Conservation (phyloP, 2,113 vertebrate genomes). For the Rhombomys opimus region DNA sequence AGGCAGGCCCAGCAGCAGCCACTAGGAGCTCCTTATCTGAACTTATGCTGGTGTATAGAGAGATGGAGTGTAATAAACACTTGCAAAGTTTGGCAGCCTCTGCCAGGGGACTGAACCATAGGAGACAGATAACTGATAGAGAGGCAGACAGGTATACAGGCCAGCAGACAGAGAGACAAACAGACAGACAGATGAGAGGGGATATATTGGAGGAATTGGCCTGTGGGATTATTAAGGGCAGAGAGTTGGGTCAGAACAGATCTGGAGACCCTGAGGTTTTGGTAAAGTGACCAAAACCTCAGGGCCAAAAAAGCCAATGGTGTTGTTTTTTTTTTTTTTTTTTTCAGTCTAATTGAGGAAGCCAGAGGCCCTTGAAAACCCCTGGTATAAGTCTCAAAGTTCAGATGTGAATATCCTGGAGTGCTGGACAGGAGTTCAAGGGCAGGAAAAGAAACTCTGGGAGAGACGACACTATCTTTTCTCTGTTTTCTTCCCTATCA, state of each 20-base stretch:
- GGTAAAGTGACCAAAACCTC: background rate
- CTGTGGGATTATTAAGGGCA: background rate
- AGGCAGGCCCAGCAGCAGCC: background rate
- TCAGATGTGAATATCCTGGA: background rate
- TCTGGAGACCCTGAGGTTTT: background rate
- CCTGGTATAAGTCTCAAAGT: background rate
- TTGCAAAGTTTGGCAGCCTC: background rate
- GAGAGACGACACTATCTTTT: background rate
- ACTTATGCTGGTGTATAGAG: no score
- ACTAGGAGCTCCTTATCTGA: background rate
- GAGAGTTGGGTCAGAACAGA: background rate
- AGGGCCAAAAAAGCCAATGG: background rate
- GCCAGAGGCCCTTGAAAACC: no score
- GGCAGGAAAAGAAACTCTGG: background rate
- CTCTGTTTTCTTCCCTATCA: background rate
- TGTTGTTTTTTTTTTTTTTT: background rate
- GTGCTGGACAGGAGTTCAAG: background rate
- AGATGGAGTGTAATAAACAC: background rate
- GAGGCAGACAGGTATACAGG: background rate
- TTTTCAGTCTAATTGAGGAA: background rate
- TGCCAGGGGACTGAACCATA: background rate
- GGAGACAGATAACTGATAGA: background rate
- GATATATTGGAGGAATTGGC: background rate
- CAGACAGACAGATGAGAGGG: background rate
- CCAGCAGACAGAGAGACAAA: background rate